Percentiles rank a stretch among this genome's conserved stretches.
These are phyloP conservation scores for Antechinus stuartii DNA, from an alignment of 2,113 vertebrate genomes.

Conservation along the genomic window DNA sequence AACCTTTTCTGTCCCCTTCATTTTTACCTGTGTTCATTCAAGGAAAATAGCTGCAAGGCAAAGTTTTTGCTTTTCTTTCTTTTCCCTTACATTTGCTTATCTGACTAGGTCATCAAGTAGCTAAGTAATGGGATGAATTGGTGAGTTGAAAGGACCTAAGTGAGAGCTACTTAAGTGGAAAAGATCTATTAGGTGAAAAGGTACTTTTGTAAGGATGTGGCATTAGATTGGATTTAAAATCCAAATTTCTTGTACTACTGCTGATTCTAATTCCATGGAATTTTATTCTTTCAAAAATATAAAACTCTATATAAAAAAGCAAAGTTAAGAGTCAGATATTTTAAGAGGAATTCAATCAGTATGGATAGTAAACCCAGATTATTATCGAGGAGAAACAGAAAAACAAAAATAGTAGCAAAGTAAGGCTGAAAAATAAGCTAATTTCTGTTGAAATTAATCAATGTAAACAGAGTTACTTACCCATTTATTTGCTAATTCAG, in stretches of 20 bases:
- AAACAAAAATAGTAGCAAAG: neutral
- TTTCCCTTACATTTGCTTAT: slow-evolving; percentile 29
- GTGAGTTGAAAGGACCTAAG: accelerated
- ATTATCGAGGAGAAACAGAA: neutral
- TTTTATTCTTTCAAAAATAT: accelerated
- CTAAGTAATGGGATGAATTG: neutral
- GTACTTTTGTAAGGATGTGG: accelerated
- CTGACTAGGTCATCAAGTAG: neutral
- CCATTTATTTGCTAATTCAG: neutral
- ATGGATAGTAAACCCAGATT: accelerated
- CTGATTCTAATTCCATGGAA: accelerated
- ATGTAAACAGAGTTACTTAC: neutral
- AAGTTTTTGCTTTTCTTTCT: slow-evolving; percentile 1
- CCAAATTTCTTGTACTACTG: neutral
- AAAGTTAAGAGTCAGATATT: accelerated
- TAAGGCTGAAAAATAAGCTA: neutral
- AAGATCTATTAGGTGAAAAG: neutral
- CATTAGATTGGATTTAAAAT: accelerated
- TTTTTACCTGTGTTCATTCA: slow-evolving; percentile 54
- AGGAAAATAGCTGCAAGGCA: slow-evolving; percentile 38
- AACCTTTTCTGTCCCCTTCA: neutral
- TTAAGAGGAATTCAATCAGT: accelerated
- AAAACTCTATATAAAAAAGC: accelerated
- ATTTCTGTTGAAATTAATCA: neutral
- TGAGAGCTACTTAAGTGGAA: neutral